phyloP scores from a whole-genome alignment of 2,888 invertebrate genomes.

The Oligia latruncula region DNA sequence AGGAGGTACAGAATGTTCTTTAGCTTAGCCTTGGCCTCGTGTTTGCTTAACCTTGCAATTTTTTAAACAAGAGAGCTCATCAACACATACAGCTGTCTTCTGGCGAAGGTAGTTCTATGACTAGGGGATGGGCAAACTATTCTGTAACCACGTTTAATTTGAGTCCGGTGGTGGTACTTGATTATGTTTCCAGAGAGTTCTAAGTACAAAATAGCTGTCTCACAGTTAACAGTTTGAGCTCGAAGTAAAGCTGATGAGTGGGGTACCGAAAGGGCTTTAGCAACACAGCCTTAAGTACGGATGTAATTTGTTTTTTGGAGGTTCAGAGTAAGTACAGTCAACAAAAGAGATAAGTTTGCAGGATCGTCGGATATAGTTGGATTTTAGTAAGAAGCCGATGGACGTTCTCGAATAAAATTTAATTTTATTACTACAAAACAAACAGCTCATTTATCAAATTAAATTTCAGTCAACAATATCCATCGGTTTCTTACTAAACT shows the following conservation, averaged over 20 bases:
- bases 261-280: neutral
- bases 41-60: neutral
- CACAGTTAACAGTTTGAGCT: neutral
- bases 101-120: neutral
- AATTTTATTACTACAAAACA: too few species aligned
- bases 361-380: too few species aligned
- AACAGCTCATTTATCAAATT: too few species aligned
- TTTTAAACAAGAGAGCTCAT: neutral
- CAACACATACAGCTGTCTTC: neutral
- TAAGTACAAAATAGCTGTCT: neutral
- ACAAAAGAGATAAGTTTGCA: too few species aligned
- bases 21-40: neutral
- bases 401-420: too few species aligned
- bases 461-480: too few species aligned
- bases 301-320: too few species aligned
- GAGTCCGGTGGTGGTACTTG: neutral
- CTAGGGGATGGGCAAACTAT: neutral
- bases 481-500: too few species aligned
- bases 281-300: neutral
- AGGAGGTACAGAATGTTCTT: neutral
- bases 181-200: neutral
- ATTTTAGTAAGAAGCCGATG: too few species aligned
- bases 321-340: too few species aligned
- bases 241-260: neutral
- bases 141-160: neutral